Evolutionary conservation across 2,113 vertebrate genomes (phyloP), one percentile per base, ranked within the genome.

Genomic region (Setophaga kirtlandii): DNA sequence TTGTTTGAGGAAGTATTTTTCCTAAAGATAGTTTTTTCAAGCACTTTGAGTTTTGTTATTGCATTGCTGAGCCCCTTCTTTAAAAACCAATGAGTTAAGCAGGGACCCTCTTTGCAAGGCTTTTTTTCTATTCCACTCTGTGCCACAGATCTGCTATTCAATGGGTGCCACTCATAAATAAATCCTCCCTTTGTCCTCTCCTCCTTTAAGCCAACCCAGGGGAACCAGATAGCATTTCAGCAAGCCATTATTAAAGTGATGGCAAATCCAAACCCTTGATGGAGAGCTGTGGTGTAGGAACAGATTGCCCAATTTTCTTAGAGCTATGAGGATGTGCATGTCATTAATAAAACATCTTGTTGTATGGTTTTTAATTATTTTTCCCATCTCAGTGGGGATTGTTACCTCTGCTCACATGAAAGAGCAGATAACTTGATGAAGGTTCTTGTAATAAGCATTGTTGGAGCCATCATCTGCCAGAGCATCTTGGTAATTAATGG

Each of bases 311-410:
- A 73, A 16, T 93, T 86, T 95, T 95, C 73, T 79, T 23, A 74
- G 53, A 79, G 75, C 7, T 0, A 67, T 24, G 35, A 52, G 69
- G 79, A 59, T 0, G 4, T 71, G 69, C 0, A 0, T 76, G 42
- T 44, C 90, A 88, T 96, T 97, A 96, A 97, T 96, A 94, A 97
- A 97, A 93, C 80, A 90, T 95, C 95, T 94, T 92, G 87, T 95
- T 96, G 87, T 68, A 74, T 67, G 89, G 41, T 12, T 97, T 96
- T 96, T 96, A 97, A 97, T 95, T 97, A 93, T 92, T 97, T 97
- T 96, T 92, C 88, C 94, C 83, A 74, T 87, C 86, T 94, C 93
- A 44, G 81, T 89, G 88, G 82, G 90, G 95, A 88, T 94, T 2
- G 4, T 89, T 95, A 83, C 93, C 91, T 83, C 86, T 84, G 71